Evolutionary conservation across 2,797 vertebrate genomes (phyloP).

Genomic region (Helarctos malayanus): DNA sequence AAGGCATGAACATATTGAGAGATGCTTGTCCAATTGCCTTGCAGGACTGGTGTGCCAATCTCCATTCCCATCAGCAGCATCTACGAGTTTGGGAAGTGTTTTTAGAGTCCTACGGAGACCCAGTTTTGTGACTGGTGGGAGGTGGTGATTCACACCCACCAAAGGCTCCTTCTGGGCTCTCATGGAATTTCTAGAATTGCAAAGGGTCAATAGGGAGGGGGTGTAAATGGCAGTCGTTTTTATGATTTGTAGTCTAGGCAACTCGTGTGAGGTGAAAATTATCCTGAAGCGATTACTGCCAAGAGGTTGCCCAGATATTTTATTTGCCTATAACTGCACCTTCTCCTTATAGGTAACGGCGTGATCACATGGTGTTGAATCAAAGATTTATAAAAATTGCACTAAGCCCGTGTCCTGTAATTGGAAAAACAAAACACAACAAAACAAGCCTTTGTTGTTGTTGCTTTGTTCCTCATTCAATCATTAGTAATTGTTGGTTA

Average conservation of each 20-base stretch:
- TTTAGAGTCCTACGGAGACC: not conserved
- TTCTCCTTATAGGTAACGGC: constrained; percentile 18
- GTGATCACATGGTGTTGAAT: constrained; percentile 56
- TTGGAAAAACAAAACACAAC: constrained; percentile 52
- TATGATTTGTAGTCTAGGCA: constrained; percentile 49
- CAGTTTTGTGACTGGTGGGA: not conserved
- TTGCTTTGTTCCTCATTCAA: not conserved
- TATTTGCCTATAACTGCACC: constrained; percentile 63
- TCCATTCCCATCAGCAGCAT: not conserved
- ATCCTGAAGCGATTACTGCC: constrained; percentile 5
- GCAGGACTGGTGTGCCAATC: not conserved
- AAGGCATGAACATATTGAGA: not conserved
- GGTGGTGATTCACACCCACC: not conserved
- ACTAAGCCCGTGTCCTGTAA: constrained; percentile 4
- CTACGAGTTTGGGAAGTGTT: not conserved
- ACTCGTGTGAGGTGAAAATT: constrained; percentile 34
- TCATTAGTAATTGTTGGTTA: constrained; percentile 30
- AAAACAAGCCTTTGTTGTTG: not conserved
- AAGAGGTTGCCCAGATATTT: constrained; percentile 40
- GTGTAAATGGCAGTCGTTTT: not conserved
- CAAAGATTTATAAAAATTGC: constrained; percentile 62
- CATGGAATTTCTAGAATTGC: constrained; percentile 11
- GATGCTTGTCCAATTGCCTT: not conserved
- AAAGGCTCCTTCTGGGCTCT: not conserved
- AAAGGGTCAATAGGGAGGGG: not conserved